These are phyloP conservation scores for Hassar affinis DNA, from an alignment of 2,113 vertebrate genomes.

Conservation along the genomic window DNA sequence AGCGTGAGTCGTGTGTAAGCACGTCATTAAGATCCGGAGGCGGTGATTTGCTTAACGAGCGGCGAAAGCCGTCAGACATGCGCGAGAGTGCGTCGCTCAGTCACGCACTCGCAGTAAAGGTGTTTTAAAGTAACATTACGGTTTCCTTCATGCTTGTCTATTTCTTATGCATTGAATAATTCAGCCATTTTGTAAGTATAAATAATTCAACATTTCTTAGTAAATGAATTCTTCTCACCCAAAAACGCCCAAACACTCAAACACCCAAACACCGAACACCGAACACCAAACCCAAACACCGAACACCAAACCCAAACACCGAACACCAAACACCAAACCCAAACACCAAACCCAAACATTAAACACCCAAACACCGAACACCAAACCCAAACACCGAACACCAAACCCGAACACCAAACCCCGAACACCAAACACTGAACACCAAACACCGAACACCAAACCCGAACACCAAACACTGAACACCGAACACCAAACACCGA, in stretches of 20 bases:
- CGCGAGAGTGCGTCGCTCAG: not conserved
- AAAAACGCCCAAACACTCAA: not conserved
- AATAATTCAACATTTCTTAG: not conserved
- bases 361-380: no score
- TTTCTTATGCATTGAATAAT: not conserved
- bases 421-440: no score
- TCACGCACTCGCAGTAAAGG: not conserved
- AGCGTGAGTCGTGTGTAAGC: not conserved
- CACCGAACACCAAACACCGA: no score
- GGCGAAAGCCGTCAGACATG: not conserved
- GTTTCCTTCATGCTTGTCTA: not conserved
- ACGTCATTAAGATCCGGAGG: not conserved
- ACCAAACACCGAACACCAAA: no score
- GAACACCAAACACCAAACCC: no score
- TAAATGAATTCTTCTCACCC: not conserved
- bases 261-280: no score
- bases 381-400: no score
- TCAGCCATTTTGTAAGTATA: not conserved
- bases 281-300: no score
- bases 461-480: no score
- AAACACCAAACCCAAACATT: no score
- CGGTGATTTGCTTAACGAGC: slow-evolving; percentile 1
- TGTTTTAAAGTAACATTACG: not conserved
- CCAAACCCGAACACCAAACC: no score
- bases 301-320: no score